These are phyloP conservation scores for Chaunax sp. DNA, from an alignment of 2,797 vertebrate genomes.

Conservation along the genomic window DNA sequence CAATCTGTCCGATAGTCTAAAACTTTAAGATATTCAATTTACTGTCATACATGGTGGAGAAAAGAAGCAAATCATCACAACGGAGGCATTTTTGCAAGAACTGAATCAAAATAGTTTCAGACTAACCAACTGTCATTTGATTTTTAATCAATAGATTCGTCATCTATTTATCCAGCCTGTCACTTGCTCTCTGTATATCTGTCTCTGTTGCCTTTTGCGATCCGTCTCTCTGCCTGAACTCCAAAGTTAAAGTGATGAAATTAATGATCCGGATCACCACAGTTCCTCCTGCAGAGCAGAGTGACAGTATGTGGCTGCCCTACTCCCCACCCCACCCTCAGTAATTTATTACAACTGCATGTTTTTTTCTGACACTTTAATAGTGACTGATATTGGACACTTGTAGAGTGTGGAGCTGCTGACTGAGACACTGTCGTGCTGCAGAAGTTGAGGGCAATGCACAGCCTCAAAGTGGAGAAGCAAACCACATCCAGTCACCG, in stretches of 20 bases:
- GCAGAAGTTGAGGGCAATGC: constrained; percentile 59
- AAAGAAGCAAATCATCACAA: too few relatives aligned
- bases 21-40: too few relatives aligned
- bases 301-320: constrained; percentile 42
- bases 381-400: constrained; percentile 77
- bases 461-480: constrained; percentile 71
- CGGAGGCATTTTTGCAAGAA: too few relatives aligned
- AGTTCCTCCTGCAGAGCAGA: constrained; percentile 45
- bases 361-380: constrained; percentile 77
- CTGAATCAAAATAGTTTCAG: too few relatives aligned
- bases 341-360: constrained; percentile 73
- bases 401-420: constrained; percentile 62
- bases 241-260: constrained; percentile 52
- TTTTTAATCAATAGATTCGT: too few relatives aligned
- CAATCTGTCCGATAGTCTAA: too few relatives aligned
- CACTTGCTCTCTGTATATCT: too few relatives aligned
- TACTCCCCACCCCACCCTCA: constrained; percentile 11
- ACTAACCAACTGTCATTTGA: too few relatives aligned
- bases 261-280: constrained; percentile 55
- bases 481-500: constrained; percentile 57
- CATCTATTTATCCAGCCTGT: too few relatives aligned
- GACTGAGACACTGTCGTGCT: constrained; percentile 49
- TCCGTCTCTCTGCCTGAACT: constrained; percentile 12
- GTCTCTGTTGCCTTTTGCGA: too few relatives aligned
- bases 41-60: too few relatives aligned